Evolutionary conservation across 1,140 invertebrate species (phyloP).

Genomic region (Theocolax elegans): DNA sequence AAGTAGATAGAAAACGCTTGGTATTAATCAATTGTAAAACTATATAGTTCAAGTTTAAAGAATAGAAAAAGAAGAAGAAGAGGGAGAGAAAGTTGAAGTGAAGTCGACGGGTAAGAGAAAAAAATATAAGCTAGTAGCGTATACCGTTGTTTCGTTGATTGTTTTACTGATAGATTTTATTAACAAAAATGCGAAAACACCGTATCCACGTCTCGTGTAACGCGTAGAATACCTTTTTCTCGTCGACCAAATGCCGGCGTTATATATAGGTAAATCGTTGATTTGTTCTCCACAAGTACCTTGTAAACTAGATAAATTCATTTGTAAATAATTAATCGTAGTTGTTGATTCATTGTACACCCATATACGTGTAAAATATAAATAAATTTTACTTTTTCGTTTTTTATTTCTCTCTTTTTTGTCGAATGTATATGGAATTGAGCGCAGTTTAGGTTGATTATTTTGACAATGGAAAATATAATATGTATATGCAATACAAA

Average conservation of each 20-base stretch:
- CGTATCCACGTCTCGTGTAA: slow-evolving; percentile 61
- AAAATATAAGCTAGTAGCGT: slow-evolving; percentile 54
- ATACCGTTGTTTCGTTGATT: slow-evolving; percentile 65
- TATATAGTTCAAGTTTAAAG: slow-evolving; percentile 35
- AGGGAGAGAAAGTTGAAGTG: slow-evolving; percentile 28
- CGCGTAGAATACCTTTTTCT: too few species aligned
- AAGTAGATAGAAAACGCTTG: slow-evolving; percentile 26
- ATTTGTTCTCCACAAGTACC: too few species aligned
- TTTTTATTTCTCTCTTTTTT: background rate
- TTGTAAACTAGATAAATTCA: background rate
- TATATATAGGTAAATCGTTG: too few species aligned
- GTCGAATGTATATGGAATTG: slow-evolving; percentile 34
- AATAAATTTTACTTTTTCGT: too few species aligned
- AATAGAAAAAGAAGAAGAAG: slow-evolving; percentile 33
- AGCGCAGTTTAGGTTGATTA: background rate
- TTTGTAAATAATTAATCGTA: slow-evolving; percentile 35
- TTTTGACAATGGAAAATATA: too few species aligned
- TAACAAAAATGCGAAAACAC: slow-evolving; percentile 43
- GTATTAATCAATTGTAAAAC: slow-evolving; percentile 27
- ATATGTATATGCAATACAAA: background rate
- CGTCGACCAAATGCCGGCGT: too few species aligned
- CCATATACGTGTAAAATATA: too few species aligned
- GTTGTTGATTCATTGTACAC: slow-evolving; percentile 5
- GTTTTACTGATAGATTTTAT: slow-evolving; percentile 66
- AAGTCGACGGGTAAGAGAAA: too few species aligned